Percentiles rank a stretch among this genome's conserved stretches.
phyloP scores from a whole-genome alignment of 1,140 invertebrate species.

The Aphelenchoides avenae region DNA sequence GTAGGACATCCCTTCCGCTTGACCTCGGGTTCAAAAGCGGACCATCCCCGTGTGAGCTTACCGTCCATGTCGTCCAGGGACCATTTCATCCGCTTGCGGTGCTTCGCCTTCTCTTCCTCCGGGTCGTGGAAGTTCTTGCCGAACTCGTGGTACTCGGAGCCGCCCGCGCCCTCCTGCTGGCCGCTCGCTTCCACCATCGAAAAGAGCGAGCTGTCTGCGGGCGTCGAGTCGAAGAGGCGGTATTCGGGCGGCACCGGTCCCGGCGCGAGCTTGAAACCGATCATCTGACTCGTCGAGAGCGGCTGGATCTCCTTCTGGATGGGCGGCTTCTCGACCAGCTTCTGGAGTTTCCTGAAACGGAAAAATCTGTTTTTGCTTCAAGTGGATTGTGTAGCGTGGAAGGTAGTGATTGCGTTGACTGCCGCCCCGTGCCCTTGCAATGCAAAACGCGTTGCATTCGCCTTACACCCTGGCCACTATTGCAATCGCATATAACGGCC shows the following conservation, averaged over 20 bases:
- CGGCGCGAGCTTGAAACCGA: conserved; percentile 89
- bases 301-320: conserved; percentile 88
- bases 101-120: conserved; percentile 65
- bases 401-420: too few species aligned
- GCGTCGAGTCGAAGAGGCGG: conserved; percentile 72
- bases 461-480: too few species aligned
- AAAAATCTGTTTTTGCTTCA: too few species aligned
- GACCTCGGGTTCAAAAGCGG: too few species aligned
- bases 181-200: conserved; percentile 12
- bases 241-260: conserved; percentile 92
- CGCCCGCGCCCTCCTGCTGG: too few species aligned
- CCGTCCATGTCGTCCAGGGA: conserved; percentile 43
- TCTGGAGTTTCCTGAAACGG: too few species aligned
- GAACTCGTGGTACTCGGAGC: conserved; percentile 40
- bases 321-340: conserved; percentile 92
- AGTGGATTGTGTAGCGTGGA: too few species aligned
- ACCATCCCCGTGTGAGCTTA: too few species aligned
- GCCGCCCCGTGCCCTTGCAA: too few species aligned
- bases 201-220: conserved; percentile 63
- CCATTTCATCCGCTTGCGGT: conserved; percentile 75
- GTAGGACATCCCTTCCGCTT: too few species aligned
- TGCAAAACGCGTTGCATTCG: too few species aligned
- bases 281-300: conserved; percentile 77
- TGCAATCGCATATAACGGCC: too few species aligned
- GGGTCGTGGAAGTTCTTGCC: conserved; percentile 60